phyloP scores from a whole-genome alignment of 1,140 invertebrate species.

The Fragariocoptes setiger region DNA sequence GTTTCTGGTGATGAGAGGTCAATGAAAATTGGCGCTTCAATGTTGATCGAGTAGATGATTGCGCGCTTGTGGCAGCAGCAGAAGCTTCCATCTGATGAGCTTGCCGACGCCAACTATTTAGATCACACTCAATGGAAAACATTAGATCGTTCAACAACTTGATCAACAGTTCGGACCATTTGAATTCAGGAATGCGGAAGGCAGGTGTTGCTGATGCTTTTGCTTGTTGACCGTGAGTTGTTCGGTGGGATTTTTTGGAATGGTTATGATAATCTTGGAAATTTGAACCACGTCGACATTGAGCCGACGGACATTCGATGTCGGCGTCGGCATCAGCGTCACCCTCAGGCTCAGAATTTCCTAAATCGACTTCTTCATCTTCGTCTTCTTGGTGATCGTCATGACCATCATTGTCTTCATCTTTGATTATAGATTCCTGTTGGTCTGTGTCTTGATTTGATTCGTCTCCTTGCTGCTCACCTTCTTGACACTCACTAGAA shows the following conservation, averaged over 20 bases:
- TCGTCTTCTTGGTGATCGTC: background rate
- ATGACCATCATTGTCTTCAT: background rate
- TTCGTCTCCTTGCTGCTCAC: background rate
- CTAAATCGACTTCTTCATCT: constrained; percentile 2
- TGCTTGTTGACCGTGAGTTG: too few relatives aligned
- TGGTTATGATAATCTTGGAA: too few relatives aligned
- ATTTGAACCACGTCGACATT: too few relatives aligned
- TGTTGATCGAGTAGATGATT: background rate
- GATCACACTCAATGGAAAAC: constrained; percentile 84
- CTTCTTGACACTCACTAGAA: too few relatives aligned
- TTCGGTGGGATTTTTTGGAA: too few relatives aligned
- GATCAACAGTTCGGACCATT: constrained; percentile 97
- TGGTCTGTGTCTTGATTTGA: background rate
- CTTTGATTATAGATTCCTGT: background rate
- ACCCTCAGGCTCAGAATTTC: background rate
- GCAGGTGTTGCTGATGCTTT: constrained; percentile 62
- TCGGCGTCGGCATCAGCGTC: background rate
- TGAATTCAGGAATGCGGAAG: constrained; percentile 94
- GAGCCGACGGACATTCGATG: too few relatives aligned
- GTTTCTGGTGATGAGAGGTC: too few relatives aligned
- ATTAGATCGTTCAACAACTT: constrained; percentile 76
- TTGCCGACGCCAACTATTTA: constrained; percentile 59
- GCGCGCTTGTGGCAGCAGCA: background rate
- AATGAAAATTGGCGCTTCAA: background rate
- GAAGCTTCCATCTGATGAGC: constrained; percentile 6